Percentiles rank a stretch among this genome's conserved stretches.
Evolutionary conservation across 1,140 invertebrate species (phyloP).

Genomic region (Pseudomyrmex flavicornis): DNA sequence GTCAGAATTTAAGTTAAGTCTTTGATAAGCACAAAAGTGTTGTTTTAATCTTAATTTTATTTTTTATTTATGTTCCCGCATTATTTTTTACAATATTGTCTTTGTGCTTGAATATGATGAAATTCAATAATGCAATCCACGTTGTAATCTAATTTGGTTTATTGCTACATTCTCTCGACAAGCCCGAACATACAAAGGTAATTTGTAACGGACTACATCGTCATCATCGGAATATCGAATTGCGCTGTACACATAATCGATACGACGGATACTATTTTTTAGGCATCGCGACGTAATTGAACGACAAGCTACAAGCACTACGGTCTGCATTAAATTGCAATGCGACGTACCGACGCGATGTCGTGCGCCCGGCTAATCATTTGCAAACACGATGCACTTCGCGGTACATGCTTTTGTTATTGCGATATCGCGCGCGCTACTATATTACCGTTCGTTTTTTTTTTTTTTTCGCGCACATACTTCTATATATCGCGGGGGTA

Average conservation of each 20-base stretch:
- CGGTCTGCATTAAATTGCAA: conserved; percentile 51
- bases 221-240: conserved; percentile 15
- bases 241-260: conserved; percentile 23
- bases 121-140: background rate
- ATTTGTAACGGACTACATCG: background rate
- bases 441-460: conserved; percentile 44
- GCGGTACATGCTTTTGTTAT: conserved; percentile 57
- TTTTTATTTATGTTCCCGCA: background rate
- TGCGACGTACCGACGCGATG: conserved; percentile 14
- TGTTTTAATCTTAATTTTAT: too few relatives aligned
- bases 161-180: conserved; percentile 16
- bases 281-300: conserved; percentile 38
- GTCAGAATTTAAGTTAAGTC: background rate
- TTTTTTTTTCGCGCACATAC: conserved; percentile 10
- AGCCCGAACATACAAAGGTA: background rate
- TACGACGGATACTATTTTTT: conserved; percentile 36
- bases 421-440: conserved; percentile 37
- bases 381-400: conserved; percentile 59
- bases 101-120: conserved; percentile 10
- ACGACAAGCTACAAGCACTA: conserved; percentile 39
- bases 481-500: background rate
- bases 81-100: conserved; percentile 22
- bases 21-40: too few relatives aligned
- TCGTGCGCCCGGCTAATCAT: conserved; percentile 47
- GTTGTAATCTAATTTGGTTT: conserved; percentile 32